Evolutionary conservation across 2,888 invertebrate species (phyloP).

Genomic region (Falcaria lacertinaria): DNA sequence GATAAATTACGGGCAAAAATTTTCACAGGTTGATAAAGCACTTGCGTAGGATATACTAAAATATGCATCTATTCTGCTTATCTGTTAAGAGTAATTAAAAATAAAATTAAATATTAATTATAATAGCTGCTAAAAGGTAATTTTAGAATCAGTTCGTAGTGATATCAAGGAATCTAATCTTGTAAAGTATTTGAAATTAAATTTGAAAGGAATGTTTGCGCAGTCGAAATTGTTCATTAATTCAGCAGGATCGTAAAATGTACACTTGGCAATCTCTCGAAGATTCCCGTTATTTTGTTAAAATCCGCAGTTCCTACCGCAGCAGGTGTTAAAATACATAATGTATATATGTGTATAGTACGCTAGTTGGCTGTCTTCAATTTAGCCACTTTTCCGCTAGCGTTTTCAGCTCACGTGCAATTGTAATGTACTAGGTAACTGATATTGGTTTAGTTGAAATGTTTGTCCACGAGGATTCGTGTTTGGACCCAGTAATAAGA

Average conservation of each 20-base stretch:
- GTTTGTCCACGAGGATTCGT: constrained; percentile 27
- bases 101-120: neutral
- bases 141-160: constrained; percentile 16
- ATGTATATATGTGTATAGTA: too few relatives aligned
- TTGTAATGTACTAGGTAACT: constrained; percentile 45
- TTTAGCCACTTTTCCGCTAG: constrained; percentile 39
- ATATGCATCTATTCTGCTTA: neutral
- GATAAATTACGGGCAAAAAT: constrained; percentile 1
- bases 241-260: constrained; percentile 44
- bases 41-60: neutral
- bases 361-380: constrained; percentile 44
- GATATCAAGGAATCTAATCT: constrained; percentile 28
- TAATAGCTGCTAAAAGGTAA: neutral
- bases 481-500: constrained; percentile 19
- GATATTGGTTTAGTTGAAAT: constrained; percentile 42
- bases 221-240: constrained; percentile 39
- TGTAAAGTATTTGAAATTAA: constrained; percentile 29
- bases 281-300: constrained; percentile 51
- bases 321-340: constrained; percentile 52
- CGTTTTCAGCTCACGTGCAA: constrained; percentile 51
- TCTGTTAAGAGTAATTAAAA: neutral
- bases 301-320: constrained; percentile 34
- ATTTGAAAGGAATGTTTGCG: constrained; percentile 38
- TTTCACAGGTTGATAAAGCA: neutral
- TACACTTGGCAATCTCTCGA: constrained; percentile 35